These are phyloP conservation scores for Biston stratarius DNA, from an alignment of 2,888 invertebrate species.

Conservation along the genomic window DNA sequence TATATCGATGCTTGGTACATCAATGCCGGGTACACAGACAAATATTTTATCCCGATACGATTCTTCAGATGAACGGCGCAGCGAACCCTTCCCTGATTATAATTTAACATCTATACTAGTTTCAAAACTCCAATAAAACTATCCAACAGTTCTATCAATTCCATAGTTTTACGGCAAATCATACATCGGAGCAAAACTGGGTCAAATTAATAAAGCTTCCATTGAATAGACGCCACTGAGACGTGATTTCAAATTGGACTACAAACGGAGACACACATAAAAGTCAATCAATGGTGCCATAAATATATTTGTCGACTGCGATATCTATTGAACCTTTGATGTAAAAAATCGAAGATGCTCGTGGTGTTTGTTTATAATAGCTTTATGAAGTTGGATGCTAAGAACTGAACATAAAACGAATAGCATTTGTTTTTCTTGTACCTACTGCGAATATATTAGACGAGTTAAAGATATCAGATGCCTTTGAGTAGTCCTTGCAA, in stretches of 20 bases:
- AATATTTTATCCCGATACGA: too few species aligned
- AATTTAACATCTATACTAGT: neutral
- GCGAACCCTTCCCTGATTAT: too few species aligned
- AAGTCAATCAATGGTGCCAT: slow-evolving; percentile 45
- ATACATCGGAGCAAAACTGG: slow-evolving; percentile 35
- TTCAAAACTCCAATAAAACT: slow-evolving; percentile 6
- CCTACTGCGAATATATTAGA: too few species aligned
- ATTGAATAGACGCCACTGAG: slow-evolving; percentile 47
- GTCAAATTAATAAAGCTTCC: slow-evolving; percentile 48
- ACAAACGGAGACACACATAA: slow-evolving; percentile 42
- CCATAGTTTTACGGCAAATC: slow-evolving; percentile 25
- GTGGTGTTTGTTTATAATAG: neutral
- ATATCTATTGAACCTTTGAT: slow-evolving; percentile 29
- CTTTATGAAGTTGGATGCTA: neutral
- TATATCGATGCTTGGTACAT: too few species aligned
- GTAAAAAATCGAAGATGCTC: neutral
- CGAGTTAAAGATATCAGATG: too few species aligned
- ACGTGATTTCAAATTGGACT: slow-evolving; percentile 48
- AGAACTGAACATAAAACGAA: neutral
- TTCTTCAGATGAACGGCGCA: too few species aligned
- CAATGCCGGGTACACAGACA: too few species aligned
- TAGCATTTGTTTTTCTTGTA: too few species aligned
- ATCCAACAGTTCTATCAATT: neutral
- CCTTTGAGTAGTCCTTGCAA: too few species aligned
- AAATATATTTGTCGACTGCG: slow-evolving; percentile 43